phyloP scores from a whole-genome alignment of 2,888 invertebrate genomes.

The Pammene aurita region DNA sequence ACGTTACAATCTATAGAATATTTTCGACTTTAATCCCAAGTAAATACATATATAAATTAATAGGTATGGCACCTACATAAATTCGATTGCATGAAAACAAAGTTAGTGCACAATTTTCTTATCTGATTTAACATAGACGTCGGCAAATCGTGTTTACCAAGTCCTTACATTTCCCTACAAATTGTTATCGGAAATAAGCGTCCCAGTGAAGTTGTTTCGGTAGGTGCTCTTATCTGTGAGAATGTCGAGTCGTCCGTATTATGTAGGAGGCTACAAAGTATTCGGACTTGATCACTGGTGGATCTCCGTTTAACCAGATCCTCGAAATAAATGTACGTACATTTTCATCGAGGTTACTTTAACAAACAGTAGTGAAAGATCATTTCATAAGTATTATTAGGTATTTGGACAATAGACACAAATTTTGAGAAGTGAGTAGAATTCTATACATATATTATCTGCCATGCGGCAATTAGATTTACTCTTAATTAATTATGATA shows the following conservation, averaged over 20 bases:
- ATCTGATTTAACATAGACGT: conserved; percentile 37
- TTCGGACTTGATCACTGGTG: conserved; percentile 39
- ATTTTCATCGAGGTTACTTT: too few relatives aligned
- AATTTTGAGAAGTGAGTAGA: too few relatives aligned
- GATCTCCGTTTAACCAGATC: not conserved
- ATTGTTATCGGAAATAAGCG: conserved; percentile 69
- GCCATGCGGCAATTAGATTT: too few relatives aligned
- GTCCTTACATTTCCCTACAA: conserved; percentile 65
- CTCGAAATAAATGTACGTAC: too few relatives aligned
- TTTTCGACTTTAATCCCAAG: too few relatives aligned
- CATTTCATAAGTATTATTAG: too few relatives aligned
- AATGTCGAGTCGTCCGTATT: conserved; percentile 59
- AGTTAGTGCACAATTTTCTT: conserved; percentile 34
- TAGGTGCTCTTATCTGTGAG: conserved; percentile 67
- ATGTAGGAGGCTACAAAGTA: conserved; percentile 44
- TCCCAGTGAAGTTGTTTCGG: conserved; percentile 61
- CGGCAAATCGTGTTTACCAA: conserved; percentile 48
- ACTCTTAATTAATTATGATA: too few relatives aligned
- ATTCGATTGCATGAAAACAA: conserved; percentile 17
- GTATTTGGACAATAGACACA: too few relatives aligned
- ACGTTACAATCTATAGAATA: too few relatives aligned
- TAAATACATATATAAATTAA: not conserved
- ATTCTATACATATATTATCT: too few relatives aligned
- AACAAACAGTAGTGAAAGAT: too few relatives aligned
- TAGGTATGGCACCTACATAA: not conserved